A percentile compares a stretch with the other conserved stretches of the same genome.
phyloP scores from a whole-genome alignment of 2,797 vertebrate genomes.

The Cynopterus sphinx region DNA sequence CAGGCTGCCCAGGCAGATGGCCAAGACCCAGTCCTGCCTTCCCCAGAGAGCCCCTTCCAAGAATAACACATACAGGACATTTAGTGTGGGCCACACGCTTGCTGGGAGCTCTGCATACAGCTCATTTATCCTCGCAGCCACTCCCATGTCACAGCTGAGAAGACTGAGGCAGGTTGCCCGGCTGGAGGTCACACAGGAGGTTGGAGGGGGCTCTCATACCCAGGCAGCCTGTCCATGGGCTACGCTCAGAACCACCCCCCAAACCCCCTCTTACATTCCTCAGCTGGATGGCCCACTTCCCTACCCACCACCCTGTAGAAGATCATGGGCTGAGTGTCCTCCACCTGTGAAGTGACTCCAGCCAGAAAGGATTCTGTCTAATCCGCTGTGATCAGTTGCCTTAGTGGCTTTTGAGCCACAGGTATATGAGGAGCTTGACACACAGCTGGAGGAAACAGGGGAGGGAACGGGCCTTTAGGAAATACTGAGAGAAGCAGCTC shows the following conservation, averaged over 20 bases:
- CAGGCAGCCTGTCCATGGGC: not conserved
- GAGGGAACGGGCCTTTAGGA: not conserved
- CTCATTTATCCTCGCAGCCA: not conserved
- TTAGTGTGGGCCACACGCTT: not conserved
- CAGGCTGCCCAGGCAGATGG: accelerated
- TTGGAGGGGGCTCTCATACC: not conserved
- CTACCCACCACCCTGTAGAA: not conserved
- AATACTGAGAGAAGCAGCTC: not conserved
- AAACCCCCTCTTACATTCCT: not conserved
- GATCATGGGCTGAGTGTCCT: not conserved
- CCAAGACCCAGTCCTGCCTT: not conserved
- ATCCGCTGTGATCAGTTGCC: not conserved
- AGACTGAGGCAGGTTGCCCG: not conserved
- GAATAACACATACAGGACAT: not conserved
- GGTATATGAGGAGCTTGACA: not conserved
- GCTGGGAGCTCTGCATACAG: not conserved
- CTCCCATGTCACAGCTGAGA: conserved; percentile 1
- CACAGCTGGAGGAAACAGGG: not conserved
- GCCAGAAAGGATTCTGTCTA: not conserved
- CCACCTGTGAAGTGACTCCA: not conserved
- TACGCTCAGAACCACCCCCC: too few species aligned
- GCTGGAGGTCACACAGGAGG: not conserved
- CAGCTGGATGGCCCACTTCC: not conserved
- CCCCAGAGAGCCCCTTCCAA: not conserved
- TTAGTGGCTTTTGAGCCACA: not conserved